Percentiles rank a stretch among this genome's conserved stretches.
Evolutionary conservation across 2,888 invertebrate species (phyloP).

Genomic region (Epicampocera succincta): DNA sequence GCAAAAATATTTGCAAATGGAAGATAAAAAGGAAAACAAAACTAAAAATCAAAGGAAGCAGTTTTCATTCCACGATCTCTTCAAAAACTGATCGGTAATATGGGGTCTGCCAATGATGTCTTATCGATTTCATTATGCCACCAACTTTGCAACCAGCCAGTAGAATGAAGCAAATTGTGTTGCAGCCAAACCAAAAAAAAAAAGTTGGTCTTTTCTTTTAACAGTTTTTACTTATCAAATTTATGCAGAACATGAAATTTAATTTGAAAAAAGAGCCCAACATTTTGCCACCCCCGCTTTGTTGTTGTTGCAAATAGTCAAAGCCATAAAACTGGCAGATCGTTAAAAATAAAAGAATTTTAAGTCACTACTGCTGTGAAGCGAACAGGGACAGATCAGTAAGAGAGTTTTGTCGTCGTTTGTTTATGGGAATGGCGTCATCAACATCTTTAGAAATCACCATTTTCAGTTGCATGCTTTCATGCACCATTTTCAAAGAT

Average conservation of each 20-base stretch:
- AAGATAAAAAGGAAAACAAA: neutral
- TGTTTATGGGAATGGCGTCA: too few species aligned
- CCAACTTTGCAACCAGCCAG: neutral
- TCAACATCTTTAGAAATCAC: too few species aligned
- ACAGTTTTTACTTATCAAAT: conserved; percentile 27
- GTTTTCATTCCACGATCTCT: conserved; percentile 47
- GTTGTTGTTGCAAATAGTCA: neutral
- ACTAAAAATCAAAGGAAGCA: neutral
- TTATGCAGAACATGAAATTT: conserved; percentile 27
- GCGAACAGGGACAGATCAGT: neutral
- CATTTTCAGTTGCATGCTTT: too few species aligned
- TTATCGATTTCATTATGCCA: conserved; percentile 54
- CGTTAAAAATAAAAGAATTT: conserved; percentile 17
- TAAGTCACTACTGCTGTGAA: neutral
- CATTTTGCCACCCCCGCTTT: conserved; percentile 19
- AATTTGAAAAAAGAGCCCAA: conserved; percentile 13
- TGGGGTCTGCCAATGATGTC: conserved; percentile 9
- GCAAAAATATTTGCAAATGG: conserved; percentile 22
- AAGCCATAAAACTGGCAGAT: neutral
- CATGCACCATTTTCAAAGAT: too few species aligned
- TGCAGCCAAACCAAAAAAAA: too few species aligned
- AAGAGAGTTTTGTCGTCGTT: neutral
- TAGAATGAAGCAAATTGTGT: neutral
- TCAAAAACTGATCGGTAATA: conserved; percentile 28
- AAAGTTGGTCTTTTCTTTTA: conserved; percentile 19